phyloP scores from a whole-genome alignment of 2,113 vertebrate species.

The Psittacula cyanocephala region DNA sequence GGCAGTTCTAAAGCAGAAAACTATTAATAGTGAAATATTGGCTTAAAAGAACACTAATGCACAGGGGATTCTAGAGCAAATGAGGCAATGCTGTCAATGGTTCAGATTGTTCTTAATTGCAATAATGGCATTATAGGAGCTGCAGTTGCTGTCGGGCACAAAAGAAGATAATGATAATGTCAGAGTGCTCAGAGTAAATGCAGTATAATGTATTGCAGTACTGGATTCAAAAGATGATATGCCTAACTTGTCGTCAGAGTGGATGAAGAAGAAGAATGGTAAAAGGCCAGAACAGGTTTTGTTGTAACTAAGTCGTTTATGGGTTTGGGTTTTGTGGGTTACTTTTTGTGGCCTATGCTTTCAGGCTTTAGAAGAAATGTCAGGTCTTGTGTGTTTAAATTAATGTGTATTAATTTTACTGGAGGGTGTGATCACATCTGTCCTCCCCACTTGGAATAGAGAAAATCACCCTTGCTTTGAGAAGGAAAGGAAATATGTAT shows the following conservation, averaged over 20 bases:
- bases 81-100: slow-evolving; percentile 42
- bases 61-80: slow-evolving; percentile 47
- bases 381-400: not conserved
- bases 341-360: not conserved
- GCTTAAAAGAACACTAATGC: slow-evolving; percentile 48
- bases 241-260: slow-evolving; percentile 44
- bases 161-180: slow-evolving; percentile 56
- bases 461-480: not conserved
- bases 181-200: slow-evolving; percentile 37
- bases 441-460: not conserved
- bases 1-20: slow-evolving; percentile 43
- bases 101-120: slow-evolving; percentile 67
- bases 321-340: not conserved
- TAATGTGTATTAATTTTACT: not conserved
- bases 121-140: slow-evolving; percentile 50
- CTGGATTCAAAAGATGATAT: slow-evolving; percentile 47
- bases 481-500: not conserved
- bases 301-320: not conserved
- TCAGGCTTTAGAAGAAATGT: not conserved
- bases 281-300: not conserved
- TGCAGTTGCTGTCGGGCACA: slow-evolving; percentile 50
- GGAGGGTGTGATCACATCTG: not conserved
- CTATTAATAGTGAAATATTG: slow-evolving; percentile 61
- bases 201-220: slow-evolving; percentile 44
- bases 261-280: slow-evolving; percentile 36